Conservation (phyloP, 2,797 vertebrate species). For the Euthynnus affinis region DNA sequence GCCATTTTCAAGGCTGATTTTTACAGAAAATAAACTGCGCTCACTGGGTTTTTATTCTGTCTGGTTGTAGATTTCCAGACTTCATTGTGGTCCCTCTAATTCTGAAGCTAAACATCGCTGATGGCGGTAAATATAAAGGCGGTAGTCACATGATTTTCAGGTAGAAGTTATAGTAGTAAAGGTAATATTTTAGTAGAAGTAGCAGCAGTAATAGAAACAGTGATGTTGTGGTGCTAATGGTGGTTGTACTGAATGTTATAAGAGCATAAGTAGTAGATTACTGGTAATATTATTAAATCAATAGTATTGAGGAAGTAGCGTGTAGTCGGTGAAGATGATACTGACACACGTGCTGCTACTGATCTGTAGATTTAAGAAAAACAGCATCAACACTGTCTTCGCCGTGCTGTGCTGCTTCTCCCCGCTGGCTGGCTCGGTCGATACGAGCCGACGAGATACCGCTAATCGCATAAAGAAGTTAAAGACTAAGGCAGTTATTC, state of each 20-base stretch:
- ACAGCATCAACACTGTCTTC: not conserved
- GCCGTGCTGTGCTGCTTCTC: not conserved
- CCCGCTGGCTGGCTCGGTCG: rapidly evolving
- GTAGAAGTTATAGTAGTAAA: too few relatives aligned
- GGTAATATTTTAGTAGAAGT: not conserved
- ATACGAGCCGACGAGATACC: not conserved
- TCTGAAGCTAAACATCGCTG: too few relatives aligned
- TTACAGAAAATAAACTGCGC: too few relatives aligned
- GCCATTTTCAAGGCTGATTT: too few relatives aligned
- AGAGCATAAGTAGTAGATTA: not conserved
- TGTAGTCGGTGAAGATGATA: not conserved
- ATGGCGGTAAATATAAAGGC: too few relatives aligned
- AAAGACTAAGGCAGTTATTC: constrained; percentile 24
- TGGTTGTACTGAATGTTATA: too few relatives aligned
- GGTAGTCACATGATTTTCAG: too few relatives aligned
- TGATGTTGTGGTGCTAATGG: too few relatives aligned
- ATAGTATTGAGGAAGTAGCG: too few relatives aligned
- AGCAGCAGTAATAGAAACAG: not conserved
- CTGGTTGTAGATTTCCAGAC: too few relatives aligned
- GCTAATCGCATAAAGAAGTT: constrained; percentile 26
- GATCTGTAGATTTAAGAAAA: not conserved
- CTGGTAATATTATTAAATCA: not conserved
- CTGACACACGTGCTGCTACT: not conserved
- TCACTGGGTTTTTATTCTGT: too few relatives aligned
- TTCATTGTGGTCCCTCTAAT: too few relatives aligned